Evolutionary conservation across 2,797 vertebrate genomes (phyloP).

Genomic region (Epinephelus awoara): DNA sequence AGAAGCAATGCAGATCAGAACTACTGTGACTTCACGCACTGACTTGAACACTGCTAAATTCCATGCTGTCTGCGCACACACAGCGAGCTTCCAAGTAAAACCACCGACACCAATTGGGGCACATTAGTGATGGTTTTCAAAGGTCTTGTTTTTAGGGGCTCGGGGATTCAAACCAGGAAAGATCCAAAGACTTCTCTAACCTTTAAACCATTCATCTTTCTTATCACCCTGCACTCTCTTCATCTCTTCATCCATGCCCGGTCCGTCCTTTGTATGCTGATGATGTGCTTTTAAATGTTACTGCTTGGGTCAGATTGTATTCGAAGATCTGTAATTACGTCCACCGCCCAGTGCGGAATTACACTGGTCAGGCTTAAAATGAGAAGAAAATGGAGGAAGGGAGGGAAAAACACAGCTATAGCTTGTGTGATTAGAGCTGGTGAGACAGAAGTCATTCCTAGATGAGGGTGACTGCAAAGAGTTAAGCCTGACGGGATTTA

Average conservation of each 20-base stretch:
- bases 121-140: neutral
- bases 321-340: neutral
- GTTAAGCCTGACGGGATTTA: slow-evolving; percentile 61
- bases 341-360: slow-evolving; percentile 38
- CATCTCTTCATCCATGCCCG: neutral
- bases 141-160: neutral
- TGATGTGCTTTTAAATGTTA: slow-evolving; percentile 42
- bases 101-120: neutral
- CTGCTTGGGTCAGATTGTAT: slow-evolving; percentile 15
- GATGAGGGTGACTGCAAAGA: slow-evolving; percentile 57
- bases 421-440: slow-evolving; percentile 51
- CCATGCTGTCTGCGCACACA: neutral
- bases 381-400: slow-evolving; percentile 27
- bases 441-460: slow-evolving; percentile 54
- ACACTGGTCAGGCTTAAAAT: slow-evolving; percentile 52
- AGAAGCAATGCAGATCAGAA: neutral
- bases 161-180: neutral
- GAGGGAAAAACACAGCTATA: slow-evolving; percentile 18
- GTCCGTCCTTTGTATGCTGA: slow-evolving; percentile 26
- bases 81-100: neutral
- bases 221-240: slow-evolving; percentile 15
- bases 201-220: slow-evolving; percentile 7
- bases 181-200: slow-evolving; percentile 3
- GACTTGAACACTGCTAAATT: neutral
- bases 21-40: neutral